phyloP scores from a whole-genome alignment of 2,888 invertebrate species.

The Himalopsyche tibetana region DNA sequence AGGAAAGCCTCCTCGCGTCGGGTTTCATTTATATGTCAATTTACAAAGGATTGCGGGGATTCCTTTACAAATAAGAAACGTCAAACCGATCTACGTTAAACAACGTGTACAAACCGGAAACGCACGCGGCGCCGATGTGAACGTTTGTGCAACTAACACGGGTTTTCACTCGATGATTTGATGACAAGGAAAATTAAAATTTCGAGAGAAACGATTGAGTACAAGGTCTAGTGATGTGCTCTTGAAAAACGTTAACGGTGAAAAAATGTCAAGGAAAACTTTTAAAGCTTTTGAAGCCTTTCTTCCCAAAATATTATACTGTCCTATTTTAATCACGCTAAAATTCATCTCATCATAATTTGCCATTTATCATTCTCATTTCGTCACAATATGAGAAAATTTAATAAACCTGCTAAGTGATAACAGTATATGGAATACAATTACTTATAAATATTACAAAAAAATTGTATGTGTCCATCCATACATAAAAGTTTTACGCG shows the following conservation, averaged over 20 bases:
- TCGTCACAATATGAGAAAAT: no score
- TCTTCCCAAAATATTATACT: no score
- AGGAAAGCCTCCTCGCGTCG: not conserved
- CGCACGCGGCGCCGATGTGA: conserved; percentile 9
- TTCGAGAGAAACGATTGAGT: not conserved
- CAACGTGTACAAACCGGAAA: not conserved
- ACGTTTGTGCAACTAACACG: conserved; percentile 8
- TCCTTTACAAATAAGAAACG: conserved; percentile 13
- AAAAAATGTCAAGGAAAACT: not conserved
- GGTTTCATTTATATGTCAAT: conserved; percentile 28
- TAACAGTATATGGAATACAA: no score
- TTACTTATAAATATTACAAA: no score
- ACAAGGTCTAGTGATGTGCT: conserved; percentile 27
- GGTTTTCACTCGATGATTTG: not conserved
- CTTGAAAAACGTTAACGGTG: not conserved
- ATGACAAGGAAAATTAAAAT: not conserved
- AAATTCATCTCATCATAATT: no score
- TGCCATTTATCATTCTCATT: no score
- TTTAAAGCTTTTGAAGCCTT: no score
- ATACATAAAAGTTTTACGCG: not conserved
- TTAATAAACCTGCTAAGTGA: no score
- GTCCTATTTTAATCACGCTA: no score
- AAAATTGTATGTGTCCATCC: no score
- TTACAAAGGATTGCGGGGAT: conserved; percentile 1
- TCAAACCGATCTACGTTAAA: not conserved